phyloP scores from a whole-genome alignment of 2,888 invertebrate species.

The Camptogramma bilineatum region DNA sequence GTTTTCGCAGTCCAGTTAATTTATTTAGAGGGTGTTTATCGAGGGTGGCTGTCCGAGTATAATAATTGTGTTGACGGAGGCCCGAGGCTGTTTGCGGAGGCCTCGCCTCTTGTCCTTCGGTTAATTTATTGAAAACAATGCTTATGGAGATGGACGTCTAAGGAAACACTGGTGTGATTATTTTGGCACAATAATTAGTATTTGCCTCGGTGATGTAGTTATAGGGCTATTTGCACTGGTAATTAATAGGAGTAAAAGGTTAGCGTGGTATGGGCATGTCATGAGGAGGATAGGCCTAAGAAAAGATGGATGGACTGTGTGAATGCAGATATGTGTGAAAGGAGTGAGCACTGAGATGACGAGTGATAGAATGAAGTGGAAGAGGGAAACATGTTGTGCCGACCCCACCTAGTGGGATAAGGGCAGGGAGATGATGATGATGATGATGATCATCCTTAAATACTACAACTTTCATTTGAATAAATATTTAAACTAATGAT shows the following conservation, averaged over 20 bases:
- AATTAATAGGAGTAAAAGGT: background rate
- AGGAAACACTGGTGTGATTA: slow-evolving; percentile 37
- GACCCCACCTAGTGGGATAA: no score
- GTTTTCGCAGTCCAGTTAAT: slow-evolving; percentile 75
- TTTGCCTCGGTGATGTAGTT: background rate
- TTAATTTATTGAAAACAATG: slow-evolving; percentile 85
- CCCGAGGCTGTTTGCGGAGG: slow-evolving; percentile 75
- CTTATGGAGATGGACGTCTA: slow-evolving; percentile 46
- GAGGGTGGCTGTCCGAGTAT: slow-evolving; percentile 83
- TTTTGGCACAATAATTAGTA: slow-evolving; percentile 27
- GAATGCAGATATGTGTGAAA: no score
- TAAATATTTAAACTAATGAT: no score
- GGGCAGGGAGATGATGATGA: no score
- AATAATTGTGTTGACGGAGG: slow-evolving; percentile 84
- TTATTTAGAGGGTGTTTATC: slow-evolving; percentile 83
- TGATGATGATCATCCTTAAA: no score
- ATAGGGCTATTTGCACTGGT: background rate
- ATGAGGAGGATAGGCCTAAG: no score
- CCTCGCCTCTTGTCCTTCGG: slow-evolving; percentile 70
- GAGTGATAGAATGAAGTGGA: no score
- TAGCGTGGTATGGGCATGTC: no score
- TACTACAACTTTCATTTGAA: no score
- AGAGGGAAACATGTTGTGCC: no score
- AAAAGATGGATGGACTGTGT: no score
- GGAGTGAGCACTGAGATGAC: no score